Evolutionary conservation across 2,888 invertebrate species (phyloP), one percentile per base, ranked within the genome.

Genomic region (Andricus curvator): DNA sequence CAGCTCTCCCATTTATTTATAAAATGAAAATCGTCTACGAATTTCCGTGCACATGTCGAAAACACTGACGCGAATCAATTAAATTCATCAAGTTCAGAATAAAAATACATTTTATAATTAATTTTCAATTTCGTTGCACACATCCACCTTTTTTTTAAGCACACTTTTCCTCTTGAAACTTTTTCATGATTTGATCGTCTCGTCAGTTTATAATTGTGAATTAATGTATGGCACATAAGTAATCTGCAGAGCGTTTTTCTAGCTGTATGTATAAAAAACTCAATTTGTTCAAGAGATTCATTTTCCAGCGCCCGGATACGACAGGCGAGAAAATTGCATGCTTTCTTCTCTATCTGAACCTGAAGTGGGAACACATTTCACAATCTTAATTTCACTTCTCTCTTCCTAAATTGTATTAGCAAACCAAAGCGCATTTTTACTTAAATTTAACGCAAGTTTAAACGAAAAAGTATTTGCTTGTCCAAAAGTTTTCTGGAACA

Each of bases 251-350:
- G 56, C 33, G 29, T 56, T 51, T 74, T 74, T 60, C 56, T 60
- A 15, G n/a, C 33, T 20, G n/a, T 70, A 48, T 29, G 25, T 25
- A 29, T 48, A 51, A 74, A 74, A 56, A 74, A 74, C 11, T 56
- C n/a, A 56, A 74, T 56, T 74, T 56, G 37, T 74, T 74, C 56
- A 60, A 74, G 51, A 74, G 74, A 74, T 74, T 74, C 56, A 74
- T 74, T 74, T 74, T 56, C 74, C 74, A 60, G 56, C 74, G n/a
- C 15, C n/a, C 51, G 56, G 74, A 56, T 74, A 74, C 56, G 74
- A 74, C 74, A 74, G 74, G 56, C 56, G 56, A 37, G 74, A 74
- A 74, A 74, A 74, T 74, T 74, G 56, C 74, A 74, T 74, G 56
- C 20, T 74, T 74, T 56, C 33, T 74, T 74, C 74, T 60, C 33